Evolutionary conservation across 2,113 vertebrate genomes (phyloP).

Genomic region (Peromyscus polionotus): DNA sequence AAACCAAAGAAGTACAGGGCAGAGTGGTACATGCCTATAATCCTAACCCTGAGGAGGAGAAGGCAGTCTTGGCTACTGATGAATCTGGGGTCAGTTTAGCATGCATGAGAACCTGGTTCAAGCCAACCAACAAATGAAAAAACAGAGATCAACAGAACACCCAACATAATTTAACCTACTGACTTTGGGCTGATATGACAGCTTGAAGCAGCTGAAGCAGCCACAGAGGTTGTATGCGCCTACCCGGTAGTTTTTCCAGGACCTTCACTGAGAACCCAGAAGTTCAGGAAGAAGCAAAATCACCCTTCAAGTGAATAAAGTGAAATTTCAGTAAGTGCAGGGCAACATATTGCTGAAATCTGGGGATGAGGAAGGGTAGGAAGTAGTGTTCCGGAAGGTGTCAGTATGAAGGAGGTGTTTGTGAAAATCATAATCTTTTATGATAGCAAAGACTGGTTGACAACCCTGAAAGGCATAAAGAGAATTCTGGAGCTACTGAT

Average conservation of each 20-base stretch:
- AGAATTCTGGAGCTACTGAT: background rate
- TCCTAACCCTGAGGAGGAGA: background rate
- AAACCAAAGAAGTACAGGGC: background rate
- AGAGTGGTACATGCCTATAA: background rate
- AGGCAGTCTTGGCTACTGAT: background rate
- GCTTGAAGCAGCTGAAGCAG: background rate
- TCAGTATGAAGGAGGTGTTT: background rate
- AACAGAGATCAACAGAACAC: background rate
- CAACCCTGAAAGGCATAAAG: background rate
- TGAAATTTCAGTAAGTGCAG: background rate
- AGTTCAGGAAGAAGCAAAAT: background rate
- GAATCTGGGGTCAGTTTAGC: background rate
- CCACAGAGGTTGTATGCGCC: accelerated
- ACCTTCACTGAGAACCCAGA: accelerated
- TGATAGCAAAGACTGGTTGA: background rate
- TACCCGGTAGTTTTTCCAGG: accelerated
- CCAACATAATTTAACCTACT: background rate
- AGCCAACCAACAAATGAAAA: background rate
- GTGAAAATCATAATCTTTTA: background rate
- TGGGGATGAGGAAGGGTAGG: accelerated
- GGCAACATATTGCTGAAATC: accelerated
- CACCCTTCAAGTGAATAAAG: background rate
- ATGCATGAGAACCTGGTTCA: background rate
- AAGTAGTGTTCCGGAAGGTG: background rate
- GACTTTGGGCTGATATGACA: background rate